Evolutionary conservation across 2,113 vertebrate genomes (phyloP).

Genomic region (Madoqua kirkii): DNA sequence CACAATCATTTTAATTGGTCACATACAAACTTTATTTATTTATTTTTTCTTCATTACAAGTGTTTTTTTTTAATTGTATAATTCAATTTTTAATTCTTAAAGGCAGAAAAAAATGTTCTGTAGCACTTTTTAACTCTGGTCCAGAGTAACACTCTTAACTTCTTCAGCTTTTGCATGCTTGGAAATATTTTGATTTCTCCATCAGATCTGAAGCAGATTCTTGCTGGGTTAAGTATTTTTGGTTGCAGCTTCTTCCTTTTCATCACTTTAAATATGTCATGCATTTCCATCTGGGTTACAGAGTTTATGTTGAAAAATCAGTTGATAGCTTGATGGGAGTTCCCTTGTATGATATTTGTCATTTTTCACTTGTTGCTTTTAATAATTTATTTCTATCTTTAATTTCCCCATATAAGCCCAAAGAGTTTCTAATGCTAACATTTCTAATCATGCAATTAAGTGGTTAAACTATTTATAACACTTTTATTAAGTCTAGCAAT

Average conservation of each 20-base stretch:
- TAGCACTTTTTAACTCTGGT: neutral
- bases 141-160: neutral
- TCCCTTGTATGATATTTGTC: neutral
- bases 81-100: neutral
- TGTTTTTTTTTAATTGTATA: neutral
- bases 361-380: neutral
- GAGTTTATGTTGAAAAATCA: neutral
- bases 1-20: neutral
- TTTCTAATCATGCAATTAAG: neutral
- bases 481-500: neutral
- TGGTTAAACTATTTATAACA: neutral
- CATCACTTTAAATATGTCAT: neutral
- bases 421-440: neutral
- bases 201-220: neutral
- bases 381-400: neutral
- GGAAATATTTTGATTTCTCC: neutral
- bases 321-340: neutral
- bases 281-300: neutral
- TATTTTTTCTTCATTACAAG: no score
- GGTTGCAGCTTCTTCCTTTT: neutral
- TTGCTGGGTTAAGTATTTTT: neutral
- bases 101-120: neutral
- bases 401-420: neutral
- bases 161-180: neutral
- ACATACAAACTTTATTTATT: neutral